Evolutionary conservation across 2,888 invertebrate species (phyloP), one percentile per base, ranked within the genome.

Genomic region (Heterodera filipjevi): DNA sequence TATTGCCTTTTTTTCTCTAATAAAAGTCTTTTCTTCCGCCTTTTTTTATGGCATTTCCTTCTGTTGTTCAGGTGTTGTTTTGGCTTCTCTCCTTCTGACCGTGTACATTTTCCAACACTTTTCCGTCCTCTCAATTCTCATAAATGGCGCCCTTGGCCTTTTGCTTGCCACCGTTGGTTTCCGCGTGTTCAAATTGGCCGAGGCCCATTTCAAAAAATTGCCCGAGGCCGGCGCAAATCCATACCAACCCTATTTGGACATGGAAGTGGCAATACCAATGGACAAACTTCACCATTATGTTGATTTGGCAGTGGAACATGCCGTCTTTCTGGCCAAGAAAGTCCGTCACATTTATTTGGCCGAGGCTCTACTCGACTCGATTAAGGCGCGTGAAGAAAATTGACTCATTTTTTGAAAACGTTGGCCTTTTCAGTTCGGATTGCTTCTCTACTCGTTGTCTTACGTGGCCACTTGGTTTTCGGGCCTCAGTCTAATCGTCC

Each of bases 381-480:
- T 91, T 83, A 92, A 92, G 90, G 91, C 91, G 12, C 3, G 3
- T 77, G 12, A 49, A 49, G 10, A 68, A 12, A 22, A 30, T 39
- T 76, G 39, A 10, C 39, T 12, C 39, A 70, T 68, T 64, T 76
- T 84, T 66, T 80, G 35, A 49, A 10, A 22, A 73, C 6, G 10
- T 53, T 77, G 64, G 19, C 27, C n/a, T n/a, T 30, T 95, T 89
- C 95, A 97, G 92, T 98, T 98, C 91, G 95, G 94, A 87, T 93
- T 95, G 86, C 92, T 95, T 89, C 92, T 98, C 90, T 98, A 96
- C 96, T 94, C 94, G 89, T 93, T 98, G 91, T 98, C 98, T 81
- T 98, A 97, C 91, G 92, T 98, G 89, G 98, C 98, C 89, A 94
- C 96, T 89, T 97, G 96, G 95, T 97, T 99, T 92, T 98, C 98